A percentile compares a stretch with the other conserved stretches of the same genome.
Evolutionary conservation across 1,140 invertebrate genomes (phyloP).

Genomic region (Tetramorium parvispinum): DNA sequence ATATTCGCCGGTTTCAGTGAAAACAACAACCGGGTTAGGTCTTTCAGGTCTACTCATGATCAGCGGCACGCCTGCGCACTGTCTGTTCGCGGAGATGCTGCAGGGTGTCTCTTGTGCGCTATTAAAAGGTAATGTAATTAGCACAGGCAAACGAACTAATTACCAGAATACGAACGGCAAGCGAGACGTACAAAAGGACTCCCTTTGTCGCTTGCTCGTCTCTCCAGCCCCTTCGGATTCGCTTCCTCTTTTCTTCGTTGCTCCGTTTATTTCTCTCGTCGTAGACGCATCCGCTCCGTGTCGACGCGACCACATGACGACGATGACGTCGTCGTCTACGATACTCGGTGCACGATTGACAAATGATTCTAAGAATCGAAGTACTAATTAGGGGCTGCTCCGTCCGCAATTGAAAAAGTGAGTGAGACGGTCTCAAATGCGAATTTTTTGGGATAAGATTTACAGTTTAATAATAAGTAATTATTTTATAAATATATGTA

Average conservation of each 20-base stretch:
- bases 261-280: conserved; percentile 36
- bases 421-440: not conserved
- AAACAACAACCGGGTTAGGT: conserved; percentile 42
- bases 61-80: conserved; percentile 34
- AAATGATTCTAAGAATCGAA: conserved; percentile 76
- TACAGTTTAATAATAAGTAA: not conserved
- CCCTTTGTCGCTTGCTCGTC: not conserved
- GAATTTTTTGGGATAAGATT: not conserved
- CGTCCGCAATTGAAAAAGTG: not conserved
- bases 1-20: not conserved
- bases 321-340: conserved; percentile 27
- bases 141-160: conserved; percentile 84
- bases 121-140: conserved; percentile 83
- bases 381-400: conserved; percentile 80
- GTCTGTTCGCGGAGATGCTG: conserved; percentile 57
- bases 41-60: conserved; percentile 27
- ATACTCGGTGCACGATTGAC: conserved; percentile 45
- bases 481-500: not conserved
- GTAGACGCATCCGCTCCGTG: conserved; percentile 16
- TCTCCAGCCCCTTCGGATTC: conserved; percentile 22
- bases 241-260: conserved; percentile 56
- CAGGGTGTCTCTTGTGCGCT: conserved; percentile 70
- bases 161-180: conserved; percentile 83
- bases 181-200: conserved; percentile 79
- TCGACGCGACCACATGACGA: conserved; percentile 10